Evolutionary conservation across 2,888 invertebrate genomes (phyloP).

Genomic region (Phytoseiulus persimilis): DNA sequence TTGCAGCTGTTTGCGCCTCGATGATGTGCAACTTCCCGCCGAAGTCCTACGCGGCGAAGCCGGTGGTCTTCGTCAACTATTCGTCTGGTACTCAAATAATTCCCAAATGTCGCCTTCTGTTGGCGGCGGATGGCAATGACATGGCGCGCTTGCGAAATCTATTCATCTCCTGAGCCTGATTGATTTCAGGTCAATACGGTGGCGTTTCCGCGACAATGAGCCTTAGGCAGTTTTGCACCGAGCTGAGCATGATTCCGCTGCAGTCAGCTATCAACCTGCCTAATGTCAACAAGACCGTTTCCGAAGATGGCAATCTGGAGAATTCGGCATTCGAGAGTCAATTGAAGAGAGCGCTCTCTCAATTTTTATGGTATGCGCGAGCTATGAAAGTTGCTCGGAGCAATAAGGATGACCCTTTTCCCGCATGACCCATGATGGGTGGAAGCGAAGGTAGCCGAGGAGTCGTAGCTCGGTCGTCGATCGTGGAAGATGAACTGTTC

Average conservation of each 20-base stretch:
- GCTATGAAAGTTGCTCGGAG: background rate
- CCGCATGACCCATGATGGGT: background rate
- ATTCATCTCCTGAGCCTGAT: no score
- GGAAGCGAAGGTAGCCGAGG: background rate
- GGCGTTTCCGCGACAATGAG: background rate
- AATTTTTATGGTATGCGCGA: slow-evolving; percentile 15
- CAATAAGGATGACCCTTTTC: background rate
- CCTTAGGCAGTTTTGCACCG: slow-evolving; percentile 7
- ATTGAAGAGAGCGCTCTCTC: background rate
- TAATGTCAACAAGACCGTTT: background rate
- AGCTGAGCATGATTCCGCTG: slow-evolving; percentile 12
- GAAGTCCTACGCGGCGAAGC: slow-evolving; percentile 50
- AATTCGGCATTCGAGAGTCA: background rate
- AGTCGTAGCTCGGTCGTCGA: background rate
- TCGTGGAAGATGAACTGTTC: background rate
- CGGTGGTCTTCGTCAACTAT: slow-evolving; percentile 49
- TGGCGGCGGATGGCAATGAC: no score
- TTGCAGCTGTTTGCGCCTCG: slow-evolving; percentile 53
- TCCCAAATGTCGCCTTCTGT: no score
- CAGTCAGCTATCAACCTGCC: background rate
- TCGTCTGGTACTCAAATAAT: slow-evolving; percentile 47
- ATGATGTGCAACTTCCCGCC: slow-evolving; percentile 53
- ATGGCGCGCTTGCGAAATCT: no score
- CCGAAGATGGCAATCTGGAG: background rate
- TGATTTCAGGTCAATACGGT: background rate